Evolutionary conservation across 2,888 invertebrate genomes (phyloP), one percentile per base, ranked within the genome.

Genomic region (Orthonevra nobilis): DNA sequence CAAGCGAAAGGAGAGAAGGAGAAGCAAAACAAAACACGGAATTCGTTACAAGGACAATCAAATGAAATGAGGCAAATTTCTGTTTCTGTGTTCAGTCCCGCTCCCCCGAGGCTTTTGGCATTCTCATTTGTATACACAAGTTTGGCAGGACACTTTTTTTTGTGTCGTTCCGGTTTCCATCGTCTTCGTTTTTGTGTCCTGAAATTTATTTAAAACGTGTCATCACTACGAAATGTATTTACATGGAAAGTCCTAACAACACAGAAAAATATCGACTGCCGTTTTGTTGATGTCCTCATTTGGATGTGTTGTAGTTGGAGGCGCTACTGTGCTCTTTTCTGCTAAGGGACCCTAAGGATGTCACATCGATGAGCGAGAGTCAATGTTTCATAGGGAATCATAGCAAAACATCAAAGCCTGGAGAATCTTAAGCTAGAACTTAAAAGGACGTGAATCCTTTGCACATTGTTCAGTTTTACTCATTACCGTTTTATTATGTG

Each of bases 131-230:
- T 20, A 30, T 5, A 1, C 23, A 15, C 23, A n/a, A 23, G 15
- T 34, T 64, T 32, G 40, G 38, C 34, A 32, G 50, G 50, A 38
- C 30, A 10, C 14, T 34, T 34, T 48, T 32, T 38, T 46, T 68
- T 34, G 32, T 36, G 6, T 40, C 54, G 20, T 32, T n/a, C n/a
- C n/a, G n/a, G n/a, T n/a, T n/a, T 32, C 7, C 30, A 40, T 32
- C 23, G 32, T 19, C 38, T 15, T 17, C 3, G 2, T 30, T 14
- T 14, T 14, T 12, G 9, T 26, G 46, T 54, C 30, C 46, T 61
- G 56, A 42, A 48, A 48, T 69, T 75, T 69, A 69, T 69, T 69
- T 75, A 69, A 75, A 75, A 68, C 69, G 56, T 75, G 75, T 58
- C 61, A 56, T 75, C 56, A 58, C 56, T 75, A 56, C 20, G 28